Percentiles rank a stretch among this genome's conserved stretches.
Conservation (phyloP, 2,888 invertebrate genomes). For the Villa cingulata region DNA sequence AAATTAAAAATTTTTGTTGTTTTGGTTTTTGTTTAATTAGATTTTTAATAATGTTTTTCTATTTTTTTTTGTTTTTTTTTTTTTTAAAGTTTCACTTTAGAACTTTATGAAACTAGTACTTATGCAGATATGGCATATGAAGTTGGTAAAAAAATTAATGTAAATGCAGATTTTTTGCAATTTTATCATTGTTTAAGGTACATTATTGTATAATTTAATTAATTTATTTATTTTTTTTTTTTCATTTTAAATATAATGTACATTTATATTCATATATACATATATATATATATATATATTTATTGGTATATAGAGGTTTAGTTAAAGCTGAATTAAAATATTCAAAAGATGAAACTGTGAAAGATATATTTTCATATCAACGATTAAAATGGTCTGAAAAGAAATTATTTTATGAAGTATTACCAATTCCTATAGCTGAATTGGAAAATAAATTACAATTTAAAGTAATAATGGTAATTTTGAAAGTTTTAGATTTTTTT, state of each 20-base stretch:
- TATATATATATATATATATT: no score
- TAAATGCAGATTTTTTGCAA: constrained; percentile 87
- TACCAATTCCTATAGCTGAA: constrained; percentile 93
- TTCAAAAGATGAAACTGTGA: constrained; percentile 50
- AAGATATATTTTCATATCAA: constrained; percentile 59
- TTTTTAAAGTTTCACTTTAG: constrained; percentile 58
- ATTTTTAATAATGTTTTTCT: no score
- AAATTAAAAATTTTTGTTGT: neutral
- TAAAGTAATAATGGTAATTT: constrained; percentile 38
- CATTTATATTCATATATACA: no score
- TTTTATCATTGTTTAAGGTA: constrained; percentile 56
- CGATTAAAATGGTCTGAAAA: constrained; percentile 79
- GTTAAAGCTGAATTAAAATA: neutral
- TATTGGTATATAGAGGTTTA: no score
- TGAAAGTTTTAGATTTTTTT: neutral
- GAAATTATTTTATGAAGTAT: constrained; percentile 91
- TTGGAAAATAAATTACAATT: constrained; percentile 95
- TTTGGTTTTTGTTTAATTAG: no score
- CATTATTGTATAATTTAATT: neutral
- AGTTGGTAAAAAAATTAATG: constrained; percentile 80
- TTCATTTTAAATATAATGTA: neutral
- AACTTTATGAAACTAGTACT: constrained; percentile 83
- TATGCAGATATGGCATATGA: constrained; percentile 91
- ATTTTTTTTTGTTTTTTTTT: no score
- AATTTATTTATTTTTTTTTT: neutral